Evolutionary conservation across 2,888 invertebrate species (phyloP).

Genomic region (Smittia sp.): DNA sequence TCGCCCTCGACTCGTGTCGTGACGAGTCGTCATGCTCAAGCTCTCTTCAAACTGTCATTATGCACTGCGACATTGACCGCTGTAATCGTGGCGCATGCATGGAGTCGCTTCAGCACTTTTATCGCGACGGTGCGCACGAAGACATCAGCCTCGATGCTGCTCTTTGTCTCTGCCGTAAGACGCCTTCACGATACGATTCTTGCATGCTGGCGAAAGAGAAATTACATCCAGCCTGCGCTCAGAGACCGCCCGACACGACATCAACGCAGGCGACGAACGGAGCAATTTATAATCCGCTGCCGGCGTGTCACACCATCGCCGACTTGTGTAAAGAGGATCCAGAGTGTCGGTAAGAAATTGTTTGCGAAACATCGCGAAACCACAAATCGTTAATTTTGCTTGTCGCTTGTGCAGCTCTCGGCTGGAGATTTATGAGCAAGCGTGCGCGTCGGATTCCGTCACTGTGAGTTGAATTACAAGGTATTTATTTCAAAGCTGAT

Average conservation of each 20-base stretch:
- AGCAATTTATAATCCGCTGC: slow-evolving; percentile 61
- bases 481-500: too few species aligned
- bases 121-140: slow-evolving; percentile 73
- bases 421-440: slow-evolving; percentile 84
- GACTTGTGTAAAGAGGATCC: slow-evolving; percentile 78
- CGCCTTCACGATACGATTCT: slow-evolving; percentile 78
- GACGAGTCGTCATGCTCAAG: slow-evolving; percentile 76
- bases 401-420: slow-evolving; percentile 60
- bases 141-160: slow-evolving; percentile 86
- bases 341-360: slow-evolving; percentile 70
- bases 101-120: slow-evolving; percentile 81
- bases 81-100: slow-evolving; percentile 86
- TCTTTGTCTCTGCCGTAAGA: slow-evolving; percentile 91
- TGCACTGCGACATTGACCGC: slow-evolving; percentile 72
- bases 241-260: slow-evolving; percentile 65
- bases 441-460: slow-evolving; percentile 85
- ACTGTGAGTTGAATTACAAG: slow-evolving; percentile 52
- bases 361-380: background rate
- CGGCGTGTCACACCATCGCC: slow-evolving; percentile 83
- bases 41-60: slow-evolving; percentile 78
- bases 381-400: background rate
- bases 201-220: slow-evolving; percentile 88
- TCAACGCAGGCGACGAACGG: slow-evolving; percentile 55
- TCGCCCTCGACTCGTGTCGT: slow-evolving; percentile 77
- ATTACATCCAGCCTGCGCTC: slow-evolving; percentile 85